Conservation (phyloP, 2,888 invertebrate species). For the Papilio demoleus region DNA sequence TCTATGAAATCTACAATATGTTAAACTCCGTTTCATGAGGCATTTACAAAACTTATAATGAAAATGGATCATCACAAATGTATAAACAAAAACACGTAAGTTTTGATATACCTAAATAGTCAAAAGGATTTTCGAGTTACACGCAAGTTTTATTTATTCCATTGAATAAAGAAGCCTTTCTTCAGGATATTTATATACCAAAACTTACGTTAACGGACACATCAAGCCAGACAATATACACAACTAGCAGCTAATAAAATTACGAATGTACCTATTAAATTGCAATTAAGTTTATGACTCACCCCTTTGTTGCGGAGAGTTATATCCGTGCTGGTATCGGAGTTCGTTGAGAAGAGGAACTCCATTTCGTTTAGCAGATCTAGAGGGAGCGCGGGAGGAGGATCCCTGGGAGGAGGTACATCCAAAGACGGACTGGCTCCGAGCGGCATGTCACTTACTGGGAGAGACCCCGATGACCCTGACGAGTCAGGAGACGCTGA, state of each 20-base stretch:
- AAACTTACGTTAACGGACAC: conserved; percentile 42
- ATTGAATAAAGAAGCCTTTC: no score
- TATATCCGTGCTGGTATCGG: conserved; percentile 60
- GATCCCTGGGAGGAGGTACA: conserved; percentile 53
- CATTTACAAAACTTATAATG: conserved; percentile 25
- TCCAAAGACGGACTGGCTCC: neutral
- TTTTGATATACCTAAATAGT: conserved; percentile 41
- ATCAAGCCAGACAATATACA: conserved; percentile 42
- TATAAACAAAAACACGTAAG: conserved; percentile 37
- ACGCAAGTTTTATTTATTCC: no score
- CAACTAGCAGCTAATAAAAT: conserved; percentile 37
- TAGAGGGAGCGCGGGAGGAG: conserved; percentile 64
- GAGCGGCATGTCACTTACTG: conserved; percentile 56
- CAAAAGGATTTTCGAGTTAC: neutral
- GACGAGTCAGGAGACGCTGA: conserved; percentile 76
- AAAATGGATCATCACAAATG: conserved; percentile 7
- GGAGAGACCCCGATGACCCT: conserved; percentile 70
- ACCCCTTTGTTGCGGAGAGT: conserved; percentile 71
- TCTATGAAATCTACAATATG: conserved; percentile 30
- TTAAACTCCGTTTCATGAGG: conserved; percentile 20
- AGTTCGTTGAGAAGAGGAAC: conserved; percentile 63
- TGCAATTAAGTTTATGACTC: conserved; percentile 50
- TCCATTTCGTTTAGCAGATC: conserved; percentile 78
- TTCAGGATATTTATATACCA: conserved; percentile 30
- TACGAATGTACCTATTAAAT: conserved; percentile 2